phyloP scores from a whole-genome alignment of 2,113 vertebrate genomes.

The Oreochromis tanganicae region DNA sequence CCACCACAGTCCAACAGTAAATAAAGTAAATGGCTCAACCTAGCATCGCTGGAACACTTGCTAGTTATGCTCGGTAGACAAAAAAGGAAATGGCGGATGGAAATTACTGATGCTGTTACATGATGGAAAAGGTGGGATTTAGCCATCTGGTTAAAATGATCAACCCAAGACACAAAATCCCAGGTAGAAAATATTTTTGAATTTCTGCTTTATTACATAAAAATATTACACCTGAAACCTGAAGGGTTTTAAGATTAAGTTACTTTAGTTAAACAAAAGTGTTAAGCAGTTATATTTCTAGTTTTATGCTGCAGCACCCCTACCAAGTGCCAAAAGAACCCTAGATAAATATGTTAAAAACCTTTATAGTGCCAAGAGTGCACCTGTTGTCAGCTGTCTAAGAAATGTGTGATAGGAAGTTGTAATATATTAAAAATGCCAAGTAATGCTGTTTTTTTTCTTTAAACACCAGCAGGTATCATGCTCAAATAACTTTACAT shows the following conservation, averaged over 20 bases:
- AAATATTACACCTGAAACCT: background rate
- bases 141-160: background rate
- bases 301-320: background rate
- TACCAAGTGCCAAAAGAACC: background rate
- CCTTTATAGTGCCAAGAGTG: background rate
- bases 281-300: background rate
- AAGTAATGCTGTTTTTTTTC: background rate
- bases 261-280: background rate
- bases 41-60: background rate
- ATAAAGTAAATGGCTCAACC: background rate
- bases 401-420: background rate
- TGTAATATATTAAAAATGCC: background rate
- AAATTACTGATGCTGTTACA: background rate
- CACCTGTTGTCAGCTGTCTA: background rate
- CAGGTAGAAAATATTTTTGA: background rate
- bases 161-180: background rate
- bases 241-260: background rate
- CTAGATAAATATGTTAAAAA: background rate
- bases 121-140: background rate
- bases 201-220: background rate
- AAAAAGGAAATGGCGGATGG: background rate
- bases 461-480: background rate
- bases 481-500: background rate
- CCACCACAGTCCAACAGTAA: background rate
- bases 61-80: background rate